These are phyloP conservation scores for Corydoras sp. DNA, from an alignment of 2,113 vertebrate species.

Conservation along the genomic window DNA sequence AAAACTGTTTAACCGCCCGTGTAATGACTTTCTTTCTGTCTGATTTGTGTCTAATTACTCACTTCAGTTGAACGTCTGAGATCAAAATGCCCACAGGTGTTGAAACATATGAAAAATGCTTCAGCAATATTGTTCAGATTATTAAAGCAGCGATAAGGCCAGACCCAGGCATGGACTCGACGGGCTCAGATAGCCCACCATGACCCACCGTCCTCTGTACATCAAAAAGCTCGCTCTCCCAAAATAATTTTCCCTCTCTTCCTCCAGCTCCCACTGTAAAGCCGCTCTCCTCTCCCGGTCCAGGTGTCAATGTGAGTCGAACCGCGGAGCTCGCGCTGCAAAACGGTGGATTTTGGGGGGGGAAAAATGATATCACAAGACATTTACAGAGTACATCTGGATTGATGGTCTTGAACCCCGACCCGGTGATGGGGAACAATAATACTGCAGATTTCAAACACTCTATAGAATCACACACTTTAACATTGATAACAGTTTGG, in stretches of 20 bases:
- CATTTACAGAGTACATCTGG: too few relatives aligned
- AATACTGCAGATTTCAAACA: too few relatives aligned
- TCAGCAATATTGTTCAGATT: constrained; percentile 1
- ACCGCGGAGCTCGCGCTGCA: background rate
- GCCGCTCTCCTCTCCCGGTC: background rate
- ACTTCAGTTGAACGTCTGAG: background rate
- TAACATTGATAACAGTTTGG: too few relatives aligned
- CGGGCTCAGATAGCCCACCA: background rate
- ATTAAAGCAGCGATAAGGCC: constrained; percentile 18
- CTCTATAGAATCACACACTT: too few relatives aligned
- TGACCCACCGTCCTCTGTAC: constrained; percentile 7
- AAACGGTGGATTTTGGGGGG: background rate
- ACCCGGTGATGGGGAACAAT: too few relatives aligned
- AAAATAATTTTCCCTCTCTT: constrained; percentile 13
- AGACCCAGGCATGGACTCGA: background rate
- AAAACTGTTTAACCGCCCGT: background rate
- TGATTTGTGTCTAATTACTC: background rate
- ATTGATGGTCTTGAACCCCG: too few relatives aligned
- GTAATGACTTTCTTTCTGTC: background rate
- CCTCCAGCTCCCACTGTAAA: constrained; percentile 15
- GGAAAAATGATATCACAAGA: background rate
- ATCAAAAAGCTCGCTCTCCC: constrained; percentile 24
- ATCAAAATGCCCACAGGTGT: background rate
- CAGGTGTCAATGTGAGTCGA: background rate
- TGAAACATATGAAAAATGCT: constrained; percentile 7